Evolutionary conservation across 2,113 vertebrate species (phyloP), one percentile per base, ranked within the genome.

Genomic region (Lagopus leucura): DNA sequence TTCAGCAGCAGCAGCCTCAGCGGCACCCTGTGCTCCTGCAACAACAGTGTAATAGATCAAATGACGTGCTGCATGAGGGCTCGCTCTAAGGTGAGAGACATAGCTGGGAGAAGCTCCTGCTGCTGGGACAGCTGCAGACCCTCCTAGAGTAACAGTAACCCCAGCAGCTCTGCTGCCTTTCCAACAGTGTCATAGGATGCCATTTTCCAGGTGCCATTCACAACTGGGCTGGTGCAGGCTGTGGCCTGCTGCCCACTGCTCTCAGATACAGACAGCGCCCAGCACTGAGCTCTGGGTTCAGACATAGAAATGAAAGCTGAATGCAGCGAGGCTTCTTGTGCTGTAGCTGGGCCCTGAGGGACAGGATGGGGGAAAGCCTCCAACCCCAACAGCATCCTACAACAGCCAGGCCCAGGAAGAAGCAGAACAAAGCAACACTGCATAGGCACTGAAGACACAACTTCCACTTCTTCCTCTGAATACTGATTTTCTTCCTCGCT

Each of bases 1-100:
- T 99, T 99, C 88, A 99, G 97, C 57, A 99, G 98, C 96, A 99
- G 97, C 96, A 99, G 97, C 30, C 99, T 98, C 82, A 99, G 72
- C 0, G 99, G 97, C 22, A 99, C 98, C 12, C 99, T 98, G 93
- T 98, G 98, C 55, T 99, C 99, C 99, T 99, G 97, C 60, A 91
- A 76, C 92, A 47, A 21, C 47, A 81, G 54, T 18, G 34, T 5
- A 13, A 55, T 30, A 70, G 19, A 24, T 60, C 19, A 77, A 83
- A 64, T 0, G 1, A 17, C 1, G 12, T n/a, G 47, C 32, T 21
- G 28, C 8, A 16, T 3, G 14, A 64, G 65, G 63, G 47, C 45
- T 83, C 4, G 1, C 48, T 69, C 64, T 64, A 48, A 93, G 42
- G 57, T 32, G 61, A 71, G 24, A 69, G 18, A 50, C 20, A 45